Evolutionary conservation across 2,113 vertebrate species (phyloP).

Genomic region (Vidua macroura): DNA sequence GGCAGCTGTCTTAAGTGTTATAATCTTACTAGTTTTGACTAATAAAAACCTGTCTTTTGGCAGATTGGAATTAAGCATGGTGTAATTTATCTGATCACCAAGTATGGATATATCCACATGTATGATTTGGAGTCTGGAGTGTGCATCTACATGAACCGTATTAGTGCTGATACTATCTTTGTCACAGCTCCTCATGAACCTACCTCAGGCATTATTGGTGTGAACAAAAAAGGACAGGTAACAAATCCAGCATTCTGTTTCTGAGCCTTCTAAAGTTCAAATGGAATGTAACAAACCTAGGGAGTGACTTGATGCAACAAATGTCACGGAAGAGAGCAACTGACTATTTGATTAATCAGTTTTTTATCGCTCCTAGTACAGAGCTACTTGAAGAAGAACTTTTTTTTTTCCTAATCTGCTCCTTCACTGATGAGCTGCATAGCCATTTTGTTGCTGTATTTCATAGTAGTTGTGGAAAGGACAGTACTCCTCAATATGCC

Average conservation of each 20-base stretch:
- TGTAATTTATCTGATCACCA: constrained; percentile 91
- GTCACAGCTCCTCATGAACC: constrained; percentile 89
- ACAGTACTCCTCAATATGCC: not conserved
- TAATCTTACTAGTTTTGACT: not conserved
- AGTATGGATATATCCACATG: constrained; percentile 91
- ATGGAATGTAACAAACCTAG: not conserved
- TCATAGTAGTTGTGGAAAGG: not conserved
- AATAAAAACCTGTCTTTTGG: not conserved
- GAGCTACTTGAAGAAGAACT: not conserved
- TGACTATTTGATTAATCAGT: not conserved
- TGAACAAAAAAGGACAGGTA: constrained; percentile 95
- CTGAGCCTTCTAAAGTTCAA: not conserved
- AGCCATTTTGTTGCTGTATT: not conserved
- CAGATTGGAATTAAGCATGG: constrained; percentile 88
- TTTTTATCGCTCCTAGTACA: not conserved
- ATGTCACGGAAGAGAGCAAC: not conserved
- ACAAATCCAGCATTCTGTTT: not conserved
- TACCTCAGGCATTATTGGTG: constrained; percentile 91
- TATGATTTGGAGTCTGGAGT: constrained; percentile 90
- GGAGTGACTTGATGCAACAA: not conserved
- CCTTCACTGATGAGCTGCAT: not conserved
- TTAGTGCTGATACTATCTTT: constrained; percentile 92
- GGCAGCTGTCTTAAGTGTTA: not conserved
- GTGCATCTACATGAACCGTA: constrained; percentile 93
- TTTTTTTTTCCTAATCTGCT: not conserved